Evolutionary conservation across 2,888 invertebrate species (phyloP).

Genomic region (Pherbina coryleti): DNA sequence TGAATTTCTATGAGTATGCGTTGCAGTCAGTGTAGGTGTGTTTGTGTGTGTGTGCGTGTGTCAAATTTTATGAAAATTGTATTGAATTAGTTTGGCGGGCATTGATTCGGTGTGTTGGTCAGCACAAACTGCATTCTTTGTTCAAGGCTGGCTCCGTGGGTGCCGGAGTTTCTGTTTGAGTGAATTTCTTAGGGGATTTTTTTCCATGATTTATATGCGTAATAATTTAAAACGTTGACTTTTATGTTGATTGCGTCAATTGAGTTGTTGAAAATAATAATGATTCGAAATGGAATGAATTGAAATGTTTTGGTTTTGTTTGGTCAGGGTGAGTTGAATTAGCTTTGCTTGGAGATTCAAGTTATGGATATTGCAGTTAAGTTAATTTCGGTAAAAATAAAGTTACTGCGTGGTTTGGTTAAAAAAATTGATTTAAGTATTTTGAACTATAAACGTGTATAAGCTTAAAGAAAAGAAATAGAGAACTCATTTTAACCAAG

Average conservation of each 20-base stretch:
- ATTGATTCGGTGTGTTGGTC: background rate
- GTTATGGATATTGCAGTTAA: too few species aligned
- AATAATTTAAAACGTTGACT: slow-evolving; percentile 30
- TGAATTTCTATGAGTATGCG: slow-evolving; percentile 5
- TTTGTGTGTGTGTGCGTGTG: background rate
- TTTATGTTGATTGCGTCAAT: slow-evolving; percentile 36
- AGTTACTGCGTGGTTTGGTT: too few species aligned
- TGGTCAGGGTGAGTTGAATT: background rate
- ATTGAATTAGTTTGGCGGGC: slow-evolving; percentile 33
- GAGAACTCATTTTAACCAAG: too few species aligned
- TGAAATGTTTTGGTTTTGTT: slow-evolving; percentile 15
- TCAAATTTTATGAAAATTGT: slow-evolving; percentile 20
- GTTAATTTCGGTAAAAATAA: too few species aligned
- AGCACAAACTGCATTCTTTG: background rate
- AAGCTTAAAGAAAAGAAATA: too few species aligned
- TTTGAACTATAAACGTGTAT: too few species aligned
- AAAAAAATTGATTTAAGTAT: too few species aligned
- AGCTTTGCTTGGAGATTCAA: background rate
- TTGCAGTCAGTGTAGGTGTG: background rate
- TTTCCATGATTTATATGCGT: slow-evolving; percentile 28
- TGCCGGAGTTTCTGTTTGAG: background rate
- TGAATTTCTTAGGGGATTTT: background rate
- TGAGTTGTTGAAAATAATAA: slow-evolving; percentile 27
- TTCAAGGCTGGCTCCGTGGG: background rate
- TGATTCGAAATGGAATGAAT: slow-evolving; percentile 15